Percentiles rank a stretch among this genome's conserved stretches.
phyloP scores from a whole-genome alignment of 1,140 invertebrate genomes.

The Papilio helenus region DNA sequence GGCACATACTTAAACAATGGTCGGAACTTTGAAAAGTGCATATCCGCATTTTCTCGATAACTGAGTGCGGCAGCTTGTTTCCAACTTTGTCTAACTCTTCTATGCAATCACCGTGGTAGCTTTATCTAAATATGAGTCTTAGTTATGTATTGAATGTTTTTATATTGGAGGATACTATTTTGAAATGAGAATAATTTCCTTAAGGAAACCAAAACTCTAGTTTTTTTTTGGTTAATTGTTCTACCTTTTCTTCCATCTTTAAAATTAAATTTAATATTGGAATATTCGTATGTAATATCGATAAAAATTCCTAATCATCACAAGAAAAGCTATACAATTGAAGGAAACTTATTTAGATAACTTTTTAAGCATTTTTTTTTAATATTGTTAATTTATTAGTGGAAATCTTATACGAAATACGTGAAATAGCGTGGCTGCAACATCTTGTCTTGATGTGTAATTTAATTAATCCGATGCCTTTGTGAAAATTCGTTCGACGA shows the following conservation, averaged over 20 bases:
- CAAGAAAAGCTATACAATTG: too few relatives aligned
- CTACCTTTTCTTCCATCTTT: too few relatives aligned
- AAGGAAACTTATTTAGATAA: background rate
- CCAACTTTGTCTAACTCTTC: background rate
- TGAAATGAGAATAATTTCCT: background rate
- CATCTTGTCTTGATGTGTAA: background rate
- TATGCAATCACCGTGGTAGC: background rate
- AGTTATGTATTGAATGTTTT: background rate
- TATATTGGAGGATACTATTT: background rate
- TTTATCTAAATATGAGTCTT: background rate
- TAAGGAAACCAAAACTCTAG: too few relatives aligned
- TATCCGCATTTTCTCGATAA: background rate
- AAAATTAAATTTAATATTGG: too few relatives aligned
- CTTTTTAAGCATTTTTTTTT: background rate
- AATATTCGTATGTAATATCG: too few relatives aligned
- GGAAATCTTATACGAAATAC: background rate
- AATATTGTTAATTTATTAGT: background rate
- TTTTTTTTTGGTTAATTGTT: too few relatives aligned
- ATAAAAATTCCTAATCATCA: too few relatives aligned
- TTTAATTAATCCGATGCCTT: background rate
- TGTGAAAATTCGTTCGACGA: background rate
- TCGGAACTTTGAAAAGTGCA: slow-evolving; percentile 29
- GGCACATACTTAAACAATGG: slow-evolving; percentile 27
- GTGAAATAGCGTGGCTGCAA: background rate
- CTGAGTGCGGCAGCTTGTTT: slow-evolving; percentile 16